Evolutionary conservation across 2,888 invertebrate genomes (phyloP).

Genomic region (Lordiphosa fenestrarum): DNA sequence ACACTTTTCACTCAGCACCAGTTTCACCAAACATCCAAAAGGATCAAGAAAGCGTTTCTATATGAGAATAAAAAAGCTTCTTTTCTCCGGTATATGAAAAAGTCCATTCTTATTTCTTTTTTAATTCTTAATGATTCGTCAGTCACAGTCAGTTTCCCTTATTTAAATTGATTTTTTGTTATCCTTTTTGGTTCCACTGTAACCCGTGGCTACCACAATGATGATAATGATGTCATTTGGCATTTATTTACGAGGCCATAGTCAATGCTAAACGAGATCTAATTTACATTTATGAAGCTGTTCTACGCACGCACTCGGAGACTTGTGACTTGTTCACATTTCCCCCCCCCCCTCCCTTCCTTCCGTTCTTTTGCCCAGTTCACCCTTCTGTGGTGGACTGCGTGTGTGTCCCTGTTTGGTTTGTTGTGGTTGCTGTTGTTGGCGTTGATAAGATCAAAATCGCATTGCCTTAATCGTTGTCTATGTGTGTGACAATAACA

Average conservation of each 20-base stretch:
- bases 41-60: too few species aligned
- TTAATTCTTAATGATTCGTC: too few species aligned
- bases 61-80: too few species aligned
- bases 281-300: constrained; percentile 80
- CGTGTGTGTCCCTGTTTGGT: constrained; percentile 63
- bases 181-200: constrained; percentile 18
- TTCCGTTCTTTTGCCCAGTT: background rate
- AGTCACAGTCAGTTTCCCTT: too few species aligned
- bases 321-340: constrained; percentile 38
- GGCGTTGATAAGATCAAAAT: constrained; percentile 70
- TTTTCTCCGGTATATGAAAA: too few species aligned
- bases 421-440: constrained; percentile 56
- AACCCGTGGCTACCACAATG: constrained; percentile 26
- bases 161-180: background rate
- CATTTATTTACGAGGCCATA: constrained; percentile 79
- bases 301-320: constrained; percentile 69
- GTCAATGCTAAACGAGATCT: constrained; percentile 78
- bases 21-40: too few species aligned
- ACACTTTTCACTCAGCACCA: too few species aligned
- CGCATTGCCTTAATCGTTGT: constrained; percentile 50
- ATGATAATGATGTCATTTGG: constrained; percentile 78
- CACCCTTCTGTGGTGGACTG: constrained; percentile 26
- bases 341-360: constrained; percentile 13
- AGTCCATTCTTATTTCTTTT: too few species aligned
- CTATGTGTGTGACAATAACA: constrained; percentile 45